These are phyloP conservation scores for Ormyrus labotus DNA, from an alignment of 2,888 invertebrate genomes.

Conservation along the genomic window DNA sequence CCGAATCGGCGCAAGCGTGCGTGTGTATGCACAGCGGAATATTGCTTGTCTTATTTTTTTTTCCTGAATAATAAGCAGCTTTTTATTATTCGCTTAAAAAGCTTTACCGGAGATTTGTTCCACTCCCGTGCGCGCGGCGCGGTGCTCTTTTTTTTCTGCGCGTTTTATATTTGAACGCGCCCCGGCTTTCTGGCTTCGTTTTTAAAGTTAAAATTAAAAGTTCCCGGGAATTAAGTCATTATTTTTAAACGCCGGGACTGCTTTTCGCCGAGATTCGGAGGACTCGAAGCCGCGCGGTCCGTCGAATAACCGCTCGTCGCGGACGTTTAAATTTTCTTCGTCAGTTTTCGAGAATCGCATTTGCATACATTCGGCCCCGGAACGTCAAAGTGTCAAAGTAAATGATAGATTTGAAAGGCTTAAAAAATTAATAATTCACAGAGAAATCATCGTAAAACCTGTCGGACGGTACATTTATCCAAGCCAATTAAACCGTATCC, in stretches of 20 bases:
- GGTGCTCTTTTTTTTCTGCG: not conserved
- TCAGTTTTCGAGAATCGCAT: not conserved
- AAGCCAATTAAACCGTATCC: slow-evolving; percentile 6
- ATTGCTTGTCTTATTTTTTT: slow-evolving; percentile 26
- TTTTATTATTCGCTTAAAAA: slow-evolving; percentile 35
- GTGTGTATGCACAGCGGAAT: not conserved
- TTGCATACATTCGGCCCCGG: not conserved
- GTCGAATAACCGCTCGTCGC: not conserved
- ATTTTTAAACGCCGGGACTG: slow-evolving; percentile 1
- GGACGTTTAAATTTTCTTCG: not conserved
- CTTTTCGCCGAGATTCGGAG: not conserved
- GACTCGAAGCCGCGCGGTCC: too few species aligned
- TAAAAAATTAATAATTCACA: too few species aligned
- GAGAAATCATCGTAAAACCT: too few species aligned
- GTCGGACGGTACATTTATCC: not conserved
- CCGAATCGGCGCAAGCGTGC: not conserved
- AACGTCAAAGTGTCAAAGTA: too few species aligned
- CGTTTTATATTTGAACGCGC: not conserved
- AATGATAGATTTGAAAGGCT: too few species aligned
- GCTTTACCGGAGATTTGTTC: slow-evolving; percentile 23
- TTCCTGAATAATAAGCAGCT: slow-evolving; percentile 35
- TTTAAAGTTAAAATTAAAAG: not conserved
- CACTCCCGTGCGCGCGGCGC: not conserved
- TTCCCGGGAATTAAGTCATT: slow-evolving; percentile 28
- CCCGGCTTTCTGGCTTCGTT: not conserved